Base-by-base conservation (phyloP, 2,797 vertebrate genomes). In the Euthynnus affinis region DNA sequence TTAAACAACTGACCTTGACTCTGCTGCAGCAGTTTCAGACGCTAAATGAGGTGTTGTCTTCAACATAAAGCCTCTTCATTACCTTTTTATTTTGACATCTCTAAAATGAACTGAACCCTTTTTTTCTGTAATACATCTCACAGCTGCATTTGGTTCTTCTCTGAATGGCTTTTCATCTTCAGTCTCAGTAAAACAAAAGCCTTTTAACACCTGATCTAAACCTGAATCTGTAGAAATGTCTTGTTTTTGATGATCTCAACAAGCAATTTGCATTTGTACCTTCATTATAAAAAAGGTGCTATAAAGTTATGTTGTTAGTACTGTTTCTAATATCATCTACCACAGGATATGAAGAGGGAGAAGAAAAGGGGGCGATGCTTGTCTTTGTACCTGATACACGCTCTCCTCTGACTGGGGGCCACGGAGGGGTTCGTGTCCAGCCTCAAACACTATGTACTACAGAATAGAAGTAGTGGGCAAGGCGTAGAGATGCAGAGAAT, bases 401-500 rank as follows among this genome's bases (percentile, higher is more conserved):
- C 97, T 99, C 96, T 99, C 98, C 95, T 99, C 98, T 89, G 93
- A 97, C 94, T 99, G 97, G 91, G 92, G 94, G 93, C 98, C 97
- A 96, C 96, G 97, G 95, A 98, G 98, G 90, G 97, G 97, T 94
- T 99, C 98, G 78, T 99, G 98, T 98, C 98, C 98, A 94, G 98
- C 98, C 97, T 99, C 98, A 98, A 99, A 99, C 95, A 99, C 98
- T 98, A 99, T 99, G 96, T 99, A 99, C 98, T 99, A 97, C 93
- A 94, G 89, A 93, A 96, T 93, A 96, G 91, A 93, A 89, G 92
- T 92, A 83, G 95, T 91, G 93, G 96, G 95, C 89, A 87, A 89
- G 76, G 87, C 65, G 49, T 73, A 82, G 86, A 92, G 87, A 89
- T 83, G 88, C 63, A 87, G 80, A 87, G 86, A 88, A 84, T 79